These are phyloP conservation scores for Heliothis virescens DNA, from an alignment of 1,140 invertebrate species.

Conservation along the genomic window DNA sequence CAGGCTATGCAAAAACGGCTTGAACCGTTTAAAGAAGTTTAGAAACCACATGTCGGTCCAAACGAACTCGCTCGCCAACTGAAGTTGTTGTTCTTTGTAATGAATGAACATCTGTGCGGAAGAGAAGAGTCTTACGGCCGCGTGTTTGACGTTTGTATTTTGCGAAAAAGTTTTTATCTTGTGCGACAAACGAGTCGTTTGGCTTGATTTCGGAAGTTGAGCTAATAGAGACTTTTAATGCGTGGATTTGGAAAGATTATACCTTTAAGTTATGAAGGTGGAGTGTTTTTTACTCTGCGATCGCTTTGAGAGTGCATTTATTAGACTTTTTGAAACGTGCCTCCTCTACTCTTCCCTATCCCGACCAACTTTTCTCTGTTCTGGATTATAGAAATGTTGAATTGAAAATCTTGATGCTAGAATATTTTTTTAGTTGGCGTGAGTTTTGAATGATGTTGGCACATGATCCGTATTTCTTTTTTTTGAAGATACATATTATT, in stretches of 20 bases:
- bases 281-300: background rate
- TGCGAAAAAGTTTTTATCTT: conserved; percentile 32
- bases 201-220: conserved; percentile 7
- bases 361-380: too few relatives aligned
- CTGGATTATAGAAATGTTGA: too few relatives aligned
- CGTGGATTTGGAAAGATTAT: background rate
- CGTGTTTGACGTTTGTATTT: conserved; percentile 50
- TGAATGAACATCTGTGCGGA: conserved; percentile 63
- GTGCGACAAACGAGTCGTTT: conserved; percentile 4
- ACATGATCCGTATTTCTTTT: background rate
- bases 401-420: too few relatives aligned
- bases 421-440: too few relatives aligned
- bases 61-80: conserved; percentile 60
- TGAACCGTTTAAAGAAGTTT: conserved; percentile 70
- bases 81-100: conserved; percentile 60
- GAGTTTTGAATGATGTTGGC: too few relatives aligned
- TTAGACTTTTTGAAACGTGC: too few relatives aligned
- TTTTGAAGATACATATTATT: background rate
- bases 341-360: too few relatives aligned
- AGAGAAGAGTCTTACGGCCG: conserved; percentile 48
- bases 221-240: conserved; percentile 1
- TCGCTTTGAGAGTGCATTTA: background rate
- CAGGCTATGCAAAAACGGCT: conserved; percentile 52
- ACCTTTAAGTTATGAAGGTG: background rate
- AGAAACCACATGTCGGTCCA: conserved; percentile 64